Evolutionary conservation across 1,140 invertebrate species (phyloP).

Genomic region (Tetranychus urticae): DNA sequence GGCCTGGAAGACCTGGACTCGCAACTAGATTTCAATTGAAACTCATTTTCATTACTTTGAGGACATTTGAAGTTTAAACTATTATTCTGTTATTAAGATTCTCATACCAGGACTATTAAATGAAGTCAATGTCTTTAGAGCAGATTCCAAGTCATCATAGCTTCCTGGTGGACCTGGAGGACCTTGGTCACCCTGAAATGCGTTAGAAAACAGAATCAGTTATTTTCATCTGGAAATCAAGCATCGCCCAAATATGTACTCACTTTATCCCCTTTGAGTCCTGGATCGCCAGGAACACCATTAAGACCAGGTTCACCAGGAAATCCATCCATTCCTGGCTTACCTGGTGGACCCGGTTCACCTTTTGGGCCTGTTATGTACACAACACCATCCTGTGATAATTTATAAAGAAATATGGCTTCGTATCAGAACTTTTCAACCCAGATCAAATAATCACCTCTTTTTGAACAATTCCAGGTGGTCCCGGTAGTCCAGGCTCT

Average conservation of each 20-base stretch:
- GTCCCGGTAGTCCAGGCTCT: background rate
- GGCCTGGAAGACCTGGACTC: slow-evolving; percentile 43
- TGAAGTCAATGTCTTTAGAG: background rate
- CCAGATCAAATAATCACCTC: background rate
- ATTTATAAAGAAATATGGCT: background rate
- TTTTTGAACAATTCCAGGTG: background rate
- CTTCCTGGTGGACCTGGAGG: no score
- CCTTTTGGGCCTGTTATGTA: background rate
- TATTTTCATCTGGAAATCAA: no score
- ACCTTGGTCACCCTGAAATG: no score
- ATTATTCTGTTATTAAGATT: background rate
- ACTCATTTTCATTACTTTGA: background rate
- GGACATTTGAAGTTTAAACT: background rate
- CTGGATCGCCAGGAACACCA: background rate
- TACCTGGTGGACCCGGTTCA: background rate
- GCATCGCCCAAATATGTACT: background rate
- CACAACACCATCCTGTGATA: background rate
- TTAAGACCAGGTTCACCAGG: background rate
- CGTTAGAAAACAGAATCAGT: no score
- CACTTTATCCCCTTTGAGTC: background rate
- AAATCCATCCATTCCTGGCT: background rate
- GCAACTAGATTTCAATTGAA: slow-evolving; percentile 24
- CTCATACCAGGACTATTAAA: background rate
- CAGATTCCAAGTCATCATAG: background rate
- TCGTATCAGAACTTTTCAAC: background rate